phyloP scores from a whole-genome alignment of 2,113 vertebrate genomes.

The Talpa occidentalis region DNA sequence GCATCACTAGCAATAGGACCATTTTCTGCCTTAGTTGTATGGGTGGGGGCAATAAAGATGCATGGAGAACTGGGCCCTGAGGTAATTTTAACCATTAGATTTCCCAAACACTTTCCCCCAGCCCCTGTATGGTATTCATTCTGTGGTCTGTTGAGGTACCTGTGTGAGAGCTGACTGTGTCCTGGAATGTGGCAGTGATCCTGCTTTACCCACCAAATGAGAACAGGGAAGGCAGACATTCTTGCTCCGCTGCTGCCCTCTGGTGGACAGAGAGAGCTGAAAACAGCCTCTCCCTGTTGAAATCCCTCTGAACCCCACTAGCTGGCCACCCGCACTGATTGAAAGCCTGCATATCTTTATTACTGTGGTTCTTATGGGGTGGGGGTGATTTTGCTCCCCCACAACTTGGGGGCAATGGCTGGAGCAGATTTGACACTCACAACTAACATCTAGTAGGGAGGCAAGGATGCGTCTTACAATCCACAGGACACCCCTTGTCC shows the following conservation, averaged over 20 bases:
- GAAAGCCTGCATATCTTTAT: neutral
- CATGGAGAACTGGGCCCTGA: constrained; percentile 59
- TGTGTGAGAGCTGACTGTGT: constrained; percentile 21
- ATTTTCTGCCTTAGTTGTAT: neutral
- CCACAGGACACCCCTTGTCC: neutral
- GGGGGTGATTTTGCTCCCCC: neutral
- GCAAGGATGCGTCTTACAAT: too few species aligned
- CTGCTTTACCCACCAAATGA: neutral
- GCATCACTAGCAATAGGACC: neutral
- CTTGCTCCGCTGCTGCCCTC: constrained; percentile 80
- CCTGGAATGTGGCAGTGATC: neutral
- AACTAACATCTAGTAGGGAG: neutral
- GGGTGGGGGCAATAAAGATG: constrained; percentile 9
- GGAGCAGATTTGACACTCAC: neutral
- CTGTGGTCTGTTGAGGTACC: constrained; percentile 61
- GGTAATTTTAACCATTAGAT: constrained; percentile 61
- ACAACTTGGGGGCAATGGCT: neutral
- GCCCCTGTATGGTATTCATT: neutral
- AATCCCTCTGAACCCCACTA: neutral
- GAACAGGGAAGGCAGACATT: neutral
- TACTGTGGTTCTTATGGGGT: neutral
- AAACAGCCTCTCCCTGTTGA: neutral
- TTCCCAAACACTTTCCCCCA: constrained; percentile 23
- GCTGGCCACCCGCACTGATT: neutral
- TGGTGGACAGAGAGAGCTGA: constrained; percentile 48